Evolutionary conservation across 2,888 invertebrate species (phyloP), one percentile per base, ranked within the genome.

Genomic region (Pocota personata): DNA sequence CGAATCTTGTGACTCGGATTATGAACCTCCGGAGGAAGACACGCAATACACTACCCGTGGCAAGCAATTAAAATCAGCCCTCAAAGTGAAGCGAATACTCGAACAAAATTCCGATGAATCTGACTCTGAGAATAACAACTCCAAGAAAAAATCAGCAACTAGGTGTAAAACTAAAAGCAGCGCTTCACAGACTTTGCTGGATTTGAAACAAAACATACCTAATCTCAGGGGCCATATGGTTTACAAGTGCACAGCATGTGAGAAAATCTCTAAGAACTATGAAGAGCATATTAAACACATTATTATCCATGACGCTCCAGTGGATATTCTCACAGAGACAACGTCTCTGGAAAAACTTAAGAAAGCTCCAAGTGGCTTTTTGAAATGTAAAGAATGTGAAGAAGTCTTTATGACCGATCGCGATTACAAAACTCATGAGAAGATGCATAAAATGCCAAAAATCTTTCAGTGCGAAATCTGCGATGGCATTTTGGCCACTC

Each of bases 261-360:
- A 82, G 10, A 87, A 87, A 62, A 87, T 87, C 21, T 77, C 82
- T 3, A 27, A 60, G 1, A 27, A 57, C 57, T 78, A 82, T 16
- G 19, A 64, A 19, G 80, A 83, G 2, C 87, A 87, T 58, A 27
- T 79, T 10, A 83, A 80, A n/a, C 87, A 87, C 27, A 87, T 87
- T 16, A 60, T 77, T 6, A 78, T 83, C 37, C 87, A 87, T 30
- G 69, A 75, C 12, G 67, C 60, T 1, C 72, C 69, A 12, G 67
- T 60, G 21, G 80, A 87, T 3, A 87, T 57, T 19, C 87, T 87
- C 1, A 83, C 87, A n/a, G 76, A 77, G n/a, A 73, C 66, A 1
- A 73, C 60, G 10, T 87, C 87, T 10, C 30, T 73, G 3, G 72
- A 71, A 14, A 46, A 82, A 40, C 57, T 82, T 0, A 77, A 82